Conservation (phyloP, 2,113 vertebrate genomes). For the Nyctibius bracteatus region DNA sequence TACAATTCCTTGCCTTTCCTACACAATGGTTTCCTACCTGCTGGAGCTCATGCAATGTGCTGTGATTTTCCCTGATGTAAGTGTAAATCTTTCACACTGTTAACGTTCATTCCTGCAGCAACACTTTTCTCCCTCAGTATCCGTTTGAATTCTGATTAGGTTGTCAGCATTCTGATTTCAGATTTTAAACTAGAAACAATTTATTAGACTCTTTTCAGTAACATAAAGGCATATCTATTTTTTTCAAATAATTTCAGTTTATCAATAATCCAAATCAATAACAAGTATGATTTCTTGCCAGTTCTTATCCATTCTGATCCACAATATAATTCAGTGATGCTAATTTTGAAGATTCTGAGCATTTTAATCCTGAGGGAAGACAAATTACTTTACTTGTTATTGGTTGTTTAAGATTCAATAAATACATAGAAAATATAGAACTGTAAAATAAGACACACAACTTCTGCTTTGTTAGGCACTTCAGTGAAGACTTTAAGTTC, state of each 20-base stretch:
- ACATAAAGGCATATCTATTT: not conserved
- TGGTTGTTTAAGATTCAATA: not conserved
- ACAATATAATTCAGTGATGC: not conserved
- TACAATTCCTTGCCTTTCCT: not conserved
- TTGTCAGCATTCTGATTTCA: not conserved
- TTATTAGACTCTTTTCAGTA: not conserved
- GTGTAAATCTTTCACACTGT: conserved; percentile 26
- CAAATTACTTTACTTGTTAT: not conserved
- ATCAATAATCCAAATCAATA: not conserved
- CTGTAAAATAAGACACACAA: not conserved
- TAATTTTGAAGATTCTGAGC: not conserved
- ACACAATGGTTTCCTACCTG: not conserved
- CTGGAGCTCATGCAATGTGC: conserved; percentile 19
- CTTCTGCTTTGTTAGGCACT: not conserved
- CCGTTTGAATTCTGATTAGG: conserved; percentile 19
- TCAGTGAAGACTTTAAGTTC: not conserved
- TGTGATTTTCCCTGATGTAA: not conserved
- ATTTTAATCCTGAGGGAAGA: not conserved
- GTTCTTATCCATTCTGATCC: not conserved
- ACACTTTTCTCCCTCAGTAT: not conserved
- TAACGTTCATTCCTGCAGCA: conserved; percentile 9
- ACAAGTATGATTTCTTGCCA: not conserved
- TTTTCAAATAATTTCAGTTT: not conserved
- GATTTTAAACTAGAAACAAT: not conserved
- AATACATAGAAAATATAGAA: not conserved